Base-by-base conservation (phyloP, 1,140 invertebrate genomes). In the Drosophila subobscura region DNA sequence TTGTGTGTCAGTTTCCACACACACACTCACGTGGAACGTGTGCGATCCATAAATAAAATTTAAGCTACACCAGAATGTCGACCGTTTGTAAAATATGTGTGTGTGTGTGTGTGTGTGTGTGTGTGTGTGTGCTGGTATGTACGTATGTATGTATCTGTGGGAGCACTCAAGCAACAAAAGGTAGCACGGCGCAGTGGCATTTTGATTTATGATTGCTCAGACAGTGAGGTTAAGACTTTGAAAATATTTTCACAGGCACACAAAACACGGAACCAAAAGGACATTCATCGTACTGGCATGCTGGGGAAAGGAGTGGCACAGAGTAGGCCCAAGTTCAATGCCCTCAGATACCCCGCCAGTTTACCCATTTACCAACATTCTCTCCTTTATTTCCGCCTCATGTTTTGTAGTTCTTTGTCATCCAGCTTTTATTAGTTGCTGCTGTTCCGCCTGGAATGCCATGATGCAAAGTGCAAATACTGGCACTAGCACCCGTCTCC, bases 171-270 rank as follows among this genome's bases (percentile, higher is more conserved):
- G 81, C 81, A 85, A 85, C 81, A 85, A 85, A 85, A 85, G 81
- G 81, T 85, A 79, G 81, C 63, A 76, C 73, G 61, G 42, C 70
- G 65, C 81, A 74, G 51, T 74, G 77, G 81, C 77, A 85, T 86
- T 86, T 86, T 86, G 81, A 85, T 85, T 85, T 85, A 85, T 85
- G 77, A 81, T 85, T 85, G 81, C 81, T 81, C 81, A 85, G 81
- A 73, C 81, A 74, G 77, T 86, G 77, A 81, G 81, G 81, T 85
- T 85, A 85, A 85, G 81, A 85, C 81, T 85, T 86, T 86, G 81
- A 86, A 85, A 85, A 85, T 85, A 85, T 85, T 85, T 85, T 85
- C 77, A 75, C 81, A 86, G 77, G 72, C 81, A 71, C 73, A 85
- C 77, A 85, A 85, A 67, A 71, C 67, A 72, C 71, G 60, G 41